Evolutionary conservation across 2,797 vertebrate species (phyloP), one percentile per base, ranked within the genome.

Genomic region (Mallotus villosus): DNA sequence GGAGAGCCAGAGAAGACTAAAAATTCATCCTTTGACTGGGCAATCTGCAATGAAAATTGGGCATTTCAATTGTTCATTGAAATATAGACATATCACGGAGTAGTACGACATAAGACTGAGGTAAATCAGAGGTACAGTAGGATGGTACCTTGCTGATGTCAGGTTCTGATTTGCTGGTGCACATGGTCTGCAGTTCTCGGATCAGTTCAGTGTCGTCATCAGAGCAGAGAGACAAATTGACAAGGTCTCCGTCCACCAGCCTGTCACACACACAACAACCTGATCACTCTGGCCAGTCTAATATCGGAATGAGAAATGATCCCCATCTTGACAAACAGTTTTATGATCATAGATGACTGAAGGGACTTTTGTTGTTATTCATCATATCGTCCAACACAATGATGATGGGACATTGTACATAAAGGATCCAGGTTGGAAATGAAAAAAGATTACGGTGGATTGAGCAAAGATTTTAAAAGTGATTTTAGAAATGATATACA

Each of bases 121-220:
- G 16, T n/a, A 6, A 6, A 3, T 55, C 16, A n/a, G 51, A 55
- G 17, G 17, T 17, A 19, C 17, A 21, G 58, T 46, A 8, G 41
- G 3, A 46, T 46, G 11, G n/a, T 41, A 99, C 97, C 95, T 95
- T 96, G 91, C 94, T 97, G 89, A 98, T 97, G 84, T 98, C 97
- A 58, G 97, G 95, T 88, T 98, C 97, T 0, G 97, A 98, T 88
- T 93, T 95, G 92, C 97, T 98, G 89, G 94, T 97, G 91, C 96
- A 97, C 95, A 99, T 92, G 57, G 93, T 95, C 89, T 96, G 95
- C 74, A 98, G 94, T 82, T 98, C 95, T 85, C 91, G 88, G 80
- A 97, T 95, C 78, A 98, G 86, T 86, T 98, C 96, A 0, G 91
- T 92, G 82, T 97, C 96, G 66, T 97, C 96, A 49, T 97, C 96